Evolutionary conservation across 1,140 invertebrate genomes (phyloP), one percentile per base, ranked within the genome.

Genomic region (Popillia japonica): DNA sequence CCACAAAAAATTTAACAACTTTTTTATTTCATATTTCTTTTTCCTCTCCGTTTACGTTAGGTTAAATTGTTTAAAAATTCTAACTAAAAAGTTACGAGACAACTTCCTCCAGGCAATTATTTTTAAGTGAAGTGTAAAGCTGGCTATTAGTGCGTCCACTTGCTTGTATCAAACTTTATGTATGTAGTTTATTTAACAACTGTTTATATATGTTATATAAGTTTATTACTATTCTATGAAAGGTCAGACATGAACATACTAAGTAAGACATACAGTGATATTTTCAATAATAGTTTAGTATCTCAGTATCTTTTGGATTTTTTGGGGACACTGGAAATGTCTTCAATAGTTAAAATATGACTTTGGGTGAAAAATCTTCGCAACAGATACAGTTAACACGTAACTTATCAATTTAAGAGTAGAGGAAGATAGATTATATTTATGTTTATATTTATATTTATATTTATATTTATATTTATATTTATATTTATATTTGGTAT

Each of bases 1-100:
- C 48, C 48, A 55, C 48, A 55, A 55, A 55, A 55, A 55, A 55
- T 55, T 55, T 55, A n/a, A 55, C 48, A 55, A 55, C 48, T 55
- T 55, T 55, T 55, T 55, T 55, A 55, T 55, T 55, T 55, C 14
- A 55, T 17, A 17, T n/a, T 14, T 34, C 27, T 55, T 55, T 55
- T 55, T 17, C 48, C 6, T 55, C 48, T 14, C 6, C 48, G 48
- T 55, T 55, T 55, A 55, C 48, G 17, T 55, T n/a, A n/a, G 2
- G 48, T 55, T 55, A 55, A 17, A 55, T 55, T 55, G 48, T 55
- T 55, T 55, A n/a, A 55, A 55, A 55, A 17, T 55, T 55, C 17
- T 55, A 6, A n/a, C n/a, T n/a, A n/a, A n/a, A 17, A 55, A 55
- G 17, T 55, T 55, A 55, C 48, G 48, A 55, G 48, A 55, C 48